Evolutionary conservation across 2,797 vertebrate genomes (phyloP), one percentile per base, ranked within the genome.

Genomic region (Pampus argenteus): DNA sequence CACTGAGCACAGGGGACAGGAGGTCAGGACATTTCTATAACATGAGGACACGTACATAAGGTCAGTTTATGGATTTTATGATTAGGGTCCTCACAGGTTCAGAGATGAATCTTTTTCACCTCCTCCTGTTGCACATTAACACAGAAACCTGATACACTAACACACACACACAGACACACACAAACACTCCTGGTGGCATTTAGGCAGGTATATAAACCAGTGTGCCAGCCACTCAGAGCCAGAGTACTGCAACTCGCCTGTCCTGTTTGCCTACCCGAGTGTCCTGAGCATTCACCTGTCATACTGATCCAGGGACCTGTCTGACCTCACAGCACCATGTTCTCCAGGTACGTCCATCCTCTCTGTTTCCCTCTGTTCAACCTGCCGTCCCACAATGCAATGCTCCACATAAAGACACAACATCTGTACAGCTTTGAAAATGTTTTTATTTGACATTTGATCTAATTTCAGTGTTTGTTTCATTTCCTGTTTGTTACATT

Each of bases 121-220:
- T 66, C 38, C 34, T 64, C 48, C 17, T 51, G 22, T 28, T 9
- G 6, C 20, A 40, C 40, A 71, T 65, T 52, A 82, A 81, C 48
- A 47, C 76, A 85, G 89, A 88, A 90, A 91, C 76, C 66, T 76
- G 85, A 92, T 83, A 82, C 83, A 71, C 56, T n/a, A 13, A 15
- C 22, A 20, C 49, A 74, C 55, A 47, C 28, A 26, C 14, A 28
- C 26, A 49, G 20, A 50, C 55, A 31, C 25, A 45, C 51, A 42
- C 64, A 36, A 51, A 66, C 56, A 61, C 20, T 34, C 23, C 64
- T 31, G 71, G 26, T 91, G 93, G 88, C 88, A 89, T 94, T 93
- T 87, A 74, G 68, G 85, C 74, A 14, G 71, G 68, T 94, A 95
- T 94, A 95, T 87, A 95, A 94, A 81, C 69, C 22, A 18, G 44